A percentile compares a stretch with the other conserved stretches of the same genome.
These are phyloP conservation scores for Cariama cristata DNA, from an alignment of 2,113 vertebrate genomes.

Conservation along the genomic window DNA sequence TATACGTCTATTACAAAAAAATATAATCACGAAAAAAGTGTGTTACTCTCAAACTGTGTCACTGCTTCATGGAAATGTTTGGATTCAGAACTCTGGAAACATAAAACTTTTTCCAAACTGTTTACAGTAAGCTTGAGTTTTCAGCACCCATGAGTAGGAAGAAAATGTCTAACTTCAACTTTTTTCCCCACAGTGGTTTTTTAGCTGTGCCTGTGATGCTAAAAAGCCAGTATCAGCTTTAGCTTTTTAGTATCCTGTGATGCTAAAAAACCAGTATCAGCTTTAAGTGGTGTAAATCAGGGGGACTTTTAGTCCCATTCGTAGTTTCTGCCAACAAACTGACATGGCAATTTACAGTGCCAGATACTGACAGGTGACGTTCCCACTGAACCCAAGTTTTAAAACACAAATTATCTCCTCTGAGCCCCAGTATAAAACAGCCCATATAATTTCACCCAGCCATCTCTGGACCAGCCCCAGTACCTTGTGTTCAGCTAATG, in stretches of 20 bases:
- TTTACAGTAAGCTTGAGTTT: conserved; percentile 58
- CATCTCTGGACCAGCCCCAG: background rate
- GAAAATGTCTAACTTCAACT: conserved; percentile 7
- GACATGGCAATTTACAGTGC: background rate
- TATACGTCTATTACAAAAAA: background rate
- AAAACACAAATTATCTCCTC: conserved; percentile 19
- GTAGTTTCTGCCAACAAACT: conserved; percentile 27
- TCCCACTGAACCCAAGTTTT: conserved; percentile 25
- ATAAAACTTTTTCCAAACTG: conserved; percentile 39
- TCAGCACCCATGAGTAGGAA: conserved; percentile 23
- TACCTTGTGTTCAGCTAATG: background rate
- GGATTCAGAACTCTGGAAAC: conserved; percentile 47
- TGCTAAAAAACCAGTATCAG: background rate
- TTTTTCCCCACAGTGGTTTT: conserved; percentile 13
- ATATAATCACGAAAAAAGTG: background rate
- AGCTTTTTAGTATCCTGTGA: background rate
- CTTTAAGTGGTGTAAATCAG: conserved; percentile 33
- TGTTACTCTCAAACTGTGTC: background rate
- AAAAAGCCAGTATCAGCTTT: background rate
- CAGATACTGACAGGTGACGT: conserved; percentile 55
- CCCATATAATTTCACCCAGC: background rate
- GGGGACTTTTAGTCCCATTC: conserved; percentile 3
- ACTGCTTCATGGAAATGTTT: conserved; percentile 35
- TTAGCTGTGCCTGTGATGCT: background rate
- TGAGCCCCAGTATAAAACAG: background rate